Evolutionary conservation across 2,113 vertebrate species (phyloP).

Genomic region (Pomatostomus ruficeps): DNA sequence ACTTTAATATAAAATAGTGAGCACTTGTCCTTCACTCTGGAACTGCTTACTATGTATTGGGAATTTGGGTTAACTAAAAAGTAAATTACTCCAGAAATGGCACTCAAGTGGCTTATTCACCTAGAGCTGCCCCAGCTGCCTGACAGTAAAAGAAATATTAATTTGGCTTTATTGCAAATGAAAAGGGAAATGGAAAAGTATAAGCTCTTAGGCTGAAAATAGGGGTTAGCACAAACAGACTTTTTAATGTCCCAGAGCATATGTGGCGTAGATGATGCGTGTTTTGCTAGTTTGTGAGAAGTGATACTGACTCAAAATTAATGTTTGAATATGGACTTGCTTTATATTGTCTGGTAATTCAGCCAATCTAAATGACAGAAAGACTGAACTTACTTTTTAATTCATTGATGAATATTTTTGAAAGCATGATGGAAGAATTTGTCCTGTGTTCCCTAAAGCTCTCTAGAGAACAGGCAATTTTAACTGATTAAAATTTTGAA

Average conservation of each 20-base stretch:
- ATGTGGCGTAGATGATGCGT: not conserved
- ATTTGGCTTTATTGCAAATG: constrained; percentile 25
- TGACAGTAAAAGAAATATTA: constrained; percentile 29
- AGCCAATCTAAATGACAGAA: not conserved
- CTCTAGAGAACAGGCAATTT: not conserved
- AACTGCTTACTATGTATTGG: not conserved
- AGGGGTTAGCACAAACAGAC: not conserved
- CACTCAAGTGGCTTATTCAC: constrained; percentile 10
- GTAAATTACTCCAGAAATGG: constrained; percentile 6
- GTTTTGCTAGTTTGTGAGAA: not conserved
- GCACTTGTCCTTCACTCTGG: not conserved
- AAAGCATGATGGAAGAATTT: not conserved
- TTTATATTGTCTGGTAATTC: not conserved
- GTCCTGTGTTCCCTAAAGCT: not conserved
- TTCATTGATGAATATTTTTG: not conserved
- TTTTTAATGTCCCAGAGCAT: not conserved
- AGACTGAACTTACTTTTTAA: not conserved
- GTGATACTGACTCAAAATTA: not conserved
- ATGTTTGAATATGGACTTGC: not conserved
- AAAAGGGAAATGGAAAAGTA: constrained; percentile 4
- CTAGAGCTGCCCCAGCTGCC: not conserved
- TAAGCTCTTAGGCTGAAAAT: not conserved
- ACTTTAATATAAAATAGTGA: constrained; percentile 11
- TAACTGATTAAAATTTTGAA: not conserved
- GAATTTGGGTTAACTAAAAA: constrained; percentile 13